Evolutionary conservation across 2,797 vertebrate species (phyloP), one percentile per base, ranked within the genome.

Genomic region (Lindbergichthys nudifrons): DNA sequence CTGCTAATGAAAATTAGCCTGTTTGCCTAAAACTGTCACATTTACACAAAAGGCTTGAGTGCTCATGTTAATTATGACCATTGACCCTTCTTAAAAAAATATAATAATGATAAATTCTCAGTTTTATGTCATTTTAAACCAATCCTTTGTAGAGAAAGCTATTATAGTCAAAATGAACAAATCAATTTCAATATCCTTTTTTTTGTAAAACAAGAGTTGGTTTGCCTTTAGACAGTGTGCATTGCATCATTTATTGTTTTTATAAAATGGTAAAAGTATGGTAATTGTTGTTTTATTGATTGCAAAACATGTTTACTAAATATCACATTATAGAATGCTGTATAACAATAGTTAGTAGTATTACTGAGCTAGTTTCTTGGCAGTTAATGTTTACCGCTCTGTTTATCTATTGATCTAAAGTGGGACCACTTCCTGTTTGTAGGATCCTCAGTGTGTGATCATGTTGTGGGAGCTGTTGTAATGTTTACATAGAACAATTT

Each of bases 331-430:
- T 16, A 51, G 13, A 18, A 19, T 8, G 10, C 14, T 50, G 42
- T 1, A 30, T 3, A 41, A 4, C 52, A 16, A 26, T 13, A 53
- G 5, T n/a, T 9, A 42, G 13, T 10, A 64, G 21, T 8, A 32
- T 9, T 15, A 42, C 3, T 9, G 53, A 58, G 46, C 42, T 51
- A 10, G 41, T 72, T 30, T 69, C 21, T 57, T 26, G 1, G 7
- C 15, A 36, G 48, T 53, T 61, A 43, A 6, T 13, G n/a, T 54
- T 69, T 16, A 59, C 10, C 47, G 58, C 12, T 73, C 21, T 32
- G 12, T 2, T 1, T 56, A 64, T 32, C 52, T 75, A 53, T 42
- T 48, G 21, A 57, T 62, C 23, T 56, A 5, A 65, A 53, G 10
- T 8, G 5, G 3, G 19, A 52, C 16, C 23, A 45, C 46, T 54